Conservation (phyloP, 2,797 vertebrate genomes). For the Sebastes goodei region DNA sequence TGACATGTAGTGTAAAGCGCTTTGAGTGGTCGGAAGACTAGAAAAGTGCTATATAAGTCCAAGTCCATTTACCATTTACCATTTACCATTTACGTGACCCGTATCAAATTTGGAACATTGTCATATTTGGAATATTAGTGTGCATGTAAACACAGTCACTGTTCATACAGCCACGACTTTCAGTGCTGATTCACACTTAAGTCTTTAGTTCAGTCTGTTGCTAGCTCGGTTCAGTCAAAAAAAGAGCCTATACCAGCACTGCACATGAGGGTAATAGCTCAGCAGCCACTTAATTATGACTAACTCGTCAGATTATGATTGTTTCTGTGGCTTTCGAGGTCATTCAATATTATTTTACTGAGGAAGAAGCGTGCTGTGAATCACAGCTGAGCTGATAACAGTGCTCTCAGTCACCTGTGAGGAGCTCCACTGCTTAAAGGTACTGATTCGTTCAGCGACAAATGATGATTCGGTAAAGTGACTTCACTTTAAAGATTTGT, state of each 20-base stretch:
- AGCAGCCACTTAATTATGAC: background rate
- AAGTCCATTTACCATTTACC: no score
- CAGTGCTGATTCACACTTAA: background rate
- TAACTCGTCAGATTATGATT: background rate
- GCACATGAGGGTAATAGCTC: background rate
- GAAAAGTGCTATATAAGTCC: no score
- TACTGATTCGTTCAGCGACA: background rate
- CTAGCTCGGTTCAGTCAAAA: background rate
- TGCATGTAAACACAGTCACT: no score
- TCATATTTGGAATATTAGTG: no score
- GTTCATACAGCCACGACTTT: background rate
- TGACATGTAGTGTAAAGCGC: no score
- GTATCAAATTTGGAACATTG: no score
- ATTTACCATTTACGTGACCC: no score
- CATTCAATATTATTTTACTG: background rate
- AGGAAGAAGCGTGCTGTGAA: background rate
- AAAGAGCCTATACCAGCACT: background rate
- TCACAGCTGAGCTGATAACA: background rate
- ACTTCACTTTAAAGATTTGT: background rate
- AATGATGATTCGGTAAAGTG: background rate
- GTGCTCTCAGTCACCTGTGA: background rate
- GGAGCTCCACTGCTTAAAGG: background rate
- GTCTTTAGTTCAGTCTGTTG: background rate
- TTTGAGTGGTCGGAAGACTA: no score
- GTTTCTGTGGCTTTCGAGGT: background rate